Evolutionary conservation across 1,140 invertebrate genomes (phyloP), one percentile per base, ranked within the genome.

Genomic region (Anadara kagoshimensis): DNA sequence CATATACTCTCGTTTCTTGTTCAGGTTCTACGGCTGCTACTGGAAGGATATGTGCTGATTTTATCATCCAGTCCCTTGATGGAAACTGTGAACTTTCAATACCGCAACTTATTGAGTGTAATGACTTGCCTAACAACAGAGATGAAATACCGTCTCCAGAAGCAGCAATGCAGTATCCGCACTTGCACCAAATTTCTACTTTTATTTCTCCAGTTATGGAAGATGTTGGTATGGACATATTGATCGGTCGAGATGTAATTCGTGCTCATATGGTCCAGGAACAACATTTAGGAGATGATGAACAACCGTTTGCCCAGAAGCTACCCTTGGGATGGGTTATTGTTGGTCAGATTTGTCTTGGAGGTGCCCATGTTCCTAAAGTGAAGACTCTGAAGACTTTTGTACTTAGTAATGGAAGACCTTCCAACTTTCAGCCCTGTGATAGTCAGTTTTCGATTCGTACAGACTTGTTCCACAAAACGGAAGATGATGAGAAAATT

Each of bases 171-270:
- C 16, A 59, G 18, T 59, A 57, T 29, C 43, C 58, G 26, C 76
- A 78, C 29, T 47, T 78, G n/a, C 44, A 24, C 41, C 43, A 53
- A n/a, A 51, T 69, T 16, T 41, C 68, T 5, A 4, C 26, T n/a
- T 51, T 43, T n/a, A 71, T 72, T 18, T 51, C 68, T 0, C 47
- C 29, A 22, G 2, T 78, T 20, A 58, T 69, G 22, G 3, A 62
- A 0, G 51, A 66, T 12, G 41, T 45, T 16, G 16, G 69, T 8
- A 78, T 75, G 5, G 44, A 53, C 8, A 29, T 75, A 1, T 44
- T 78, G 14, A 64, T 71, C 26, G 76, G 67, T 2, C 51, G 66
- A 22, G 76, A 78, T 65, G 12, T 78, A 1, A 22, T 68, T 24
- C 47, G 51, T 45, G 72, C 54, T 11, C 73, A 75, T 63, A 62